Evolutionary conservation across 2,888 invertebrate genomes (phyloP).

Genomic region (Geotrupes spiniger): DNA sequence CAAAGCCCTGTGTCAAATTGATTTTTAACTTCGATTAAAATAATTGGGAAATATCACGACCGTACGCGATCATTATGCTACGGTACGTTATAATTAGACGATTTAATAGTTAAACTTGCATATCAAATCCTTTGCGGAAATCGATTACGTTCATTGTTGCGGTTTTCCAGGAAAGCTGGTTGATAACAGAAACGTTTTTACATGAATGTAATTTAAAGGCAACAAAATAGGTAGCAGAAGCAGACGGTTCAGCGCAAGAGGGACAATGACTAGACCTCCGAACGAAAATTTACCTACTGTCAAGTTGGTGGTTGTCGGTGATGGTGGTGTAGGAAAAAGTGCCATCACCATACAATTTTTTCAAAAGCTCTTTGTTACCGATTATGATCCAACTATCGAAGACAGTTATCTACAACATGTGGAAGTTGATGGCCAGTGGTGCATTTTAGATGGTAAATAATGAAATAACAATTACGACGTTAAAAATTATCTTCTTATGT

Average conservation of each 20-base stretch:
- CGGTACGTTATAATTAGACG: conserved; percentile 17
- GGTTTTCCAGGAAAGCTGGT: conserved; percentile 30
- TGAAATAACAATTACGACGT: conserved; percentile 14
- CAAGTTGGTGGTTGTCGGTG: conserved; percentile 90
- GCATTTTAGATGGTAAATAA: conserved; percentile 83
- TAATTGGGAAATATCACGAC: not conserved
- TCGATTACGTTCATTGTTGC: not conserved
- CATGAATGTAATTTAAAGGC: conserved; percentile 23
- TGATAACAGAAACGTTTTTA: conserved; percentile 26
- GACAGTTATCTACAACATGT: conserved; percentile 94
- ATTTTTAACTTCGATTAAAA: too few species aligned
- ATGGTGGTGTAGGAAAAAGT: conserved; percentile 93
- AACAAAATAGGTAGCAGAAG: conserved; percentile 41
- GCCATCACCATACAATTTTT: conserved; percentile 97
- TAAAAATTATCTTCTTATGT: conserved; percentile 28
- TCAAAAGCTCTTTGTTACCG: conserved; percentile 90
- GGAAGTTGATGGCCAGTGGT: conserved; percentile 90
- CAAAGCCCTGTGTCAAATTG: too few species aligned
- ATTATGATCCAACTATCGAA: conserved; percentile 95
- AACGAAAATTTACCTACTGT: conserved; percentile 73
- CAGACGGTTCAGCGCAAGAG: conserved; percentile 39
- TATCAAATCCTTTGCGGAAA: not conserved
- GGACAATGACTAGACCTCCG: conserved; percentile 64
- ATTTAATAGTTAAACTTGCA: conserved; percentile 5
- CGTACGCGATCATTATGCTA: conserved; percentile 12